A percentile compares a stretch with the other conserved stretches of the same genome.
These are phyloP conservation scores for Cataglyphis cursor DNA, from an alignment of 2,888 invertebrate genomes.

Conservation along the genomic window DNA sequence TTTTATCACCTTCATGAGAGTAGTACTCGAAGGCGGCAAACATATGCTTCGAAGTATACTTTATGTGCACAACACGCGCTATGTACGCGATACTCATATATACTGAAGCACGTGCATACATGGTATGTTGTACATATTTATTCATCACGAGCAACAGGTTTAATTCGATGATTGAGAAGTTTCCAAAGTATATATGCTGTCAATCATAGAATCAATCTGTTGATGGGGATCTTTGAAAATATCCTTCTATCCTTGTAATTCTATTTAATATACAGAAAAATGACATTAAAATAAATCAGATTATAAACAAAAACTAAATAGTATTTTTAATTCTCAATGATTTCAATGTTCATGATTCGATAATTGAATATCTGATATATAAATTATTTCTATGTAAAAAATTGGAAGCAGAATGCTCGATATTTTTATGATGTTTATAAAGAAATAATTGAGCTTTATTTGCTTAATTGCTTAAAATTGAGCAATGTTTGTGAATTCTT, in stretches of 20 bases:
- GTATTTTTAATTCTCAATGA: not conserved
- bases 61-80: conserved; percentile 53
- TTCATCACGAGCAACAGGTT: not conserved
- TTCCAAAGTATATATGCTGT: conserved; percentile 4
- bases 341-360: not conserved
- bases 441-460: too few species aligned
- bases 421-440: not conserved
- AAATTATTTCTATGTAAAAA: not conserved
- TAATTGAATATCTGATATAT: not conserved
- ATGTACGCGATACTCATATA: not conserved
- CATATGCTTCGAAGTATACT: conserved; percentile 51
- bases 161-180: conserved; percentile 1
- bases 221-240: not conserved
- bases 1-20: conserved; percentile 61
- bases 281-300: not conserved
- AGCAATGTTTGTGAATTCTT: not conserved
- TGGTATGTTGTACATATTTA: not conserved
- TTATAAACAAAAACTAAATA: not conserved
- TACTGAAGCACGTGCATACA: not conserved
- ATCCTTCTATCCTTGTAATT: not conserved
- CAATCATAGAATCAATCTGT: conserved; percentile 9
- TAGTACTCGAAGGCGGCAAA: conserved; percentile 43
- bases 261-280: not conserved
- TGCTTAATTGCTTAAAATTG: not conserved
- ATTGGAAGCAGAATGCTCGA: not conserved